Conservation (phyloP, 2,797 vertebrate genomes). For the Melanotaenia trifasciata region DNA sequence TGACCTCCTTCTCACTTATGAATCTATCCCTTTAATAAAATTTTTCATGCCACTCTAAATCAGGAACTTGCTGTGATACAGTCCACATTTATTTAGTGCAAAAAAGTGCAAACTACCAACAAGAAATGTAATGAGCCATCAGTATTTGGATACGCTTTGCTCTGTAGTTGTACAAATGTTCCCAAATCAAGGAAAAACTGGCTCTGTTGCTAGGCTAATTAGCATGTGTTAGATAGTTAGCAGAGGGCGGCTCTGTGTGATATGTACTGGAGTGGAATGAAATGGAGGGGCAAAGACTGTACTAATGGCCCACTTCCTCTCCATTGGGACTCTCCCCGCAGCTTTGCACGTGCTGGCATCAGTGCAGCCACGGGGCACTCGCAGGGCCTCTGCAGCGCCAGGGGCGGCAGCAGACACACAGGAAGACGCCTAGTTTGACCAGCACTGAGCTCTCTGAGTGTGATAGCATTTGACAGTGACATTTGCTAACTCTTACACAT, state of each 20-base stretch:
- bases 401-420: constrained; percentile 35
- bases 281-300: constrained; percentile 75
- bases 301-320: constrained; percentile 82
- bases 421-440: constrained; percentile 34
- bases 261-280: constrained; percentile 81
- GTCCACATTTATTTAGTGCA: constrained; percentile 43
- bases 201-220: constrained; percentile 78
- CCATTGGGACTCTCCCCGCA: constrained; percentile 63
- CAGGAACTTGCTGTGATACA: constrained; percentile 4
- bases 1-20: constrained; percentile 16
- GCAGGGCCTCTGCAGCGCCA: constrained; percentile 43
- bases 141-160: constrained; percentile 51
- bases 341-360: constrained; percentile 74
- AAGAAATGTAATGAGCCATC: constrained; percentile 48
- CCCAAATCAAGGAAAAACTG: constrained; percentile 58
- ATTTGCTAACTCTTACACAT: constrained; percentile 27
- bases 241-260: constrained; percentile 74
- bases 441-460: constrained; percentile 34
- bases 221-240: constrained; percentile 80
- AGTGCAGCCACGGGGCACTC: constrained; percentile 66
- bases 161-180: constrained; percentile 61
- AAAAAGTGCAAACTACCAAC: constrained; percentile 40
- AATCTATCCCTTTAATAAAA: constrained; percentile 9
- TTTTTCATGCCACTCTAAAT: constrained; percentile 12
- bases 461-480: constrained; percentile 56